A percentile compares a stretch with the other conserved stretches of the same genome.
phyloP scores from a whole-genome alignment of 37 sponge, comb jelly and placozoan species.

The Hexactinellida sp. region DNA sequence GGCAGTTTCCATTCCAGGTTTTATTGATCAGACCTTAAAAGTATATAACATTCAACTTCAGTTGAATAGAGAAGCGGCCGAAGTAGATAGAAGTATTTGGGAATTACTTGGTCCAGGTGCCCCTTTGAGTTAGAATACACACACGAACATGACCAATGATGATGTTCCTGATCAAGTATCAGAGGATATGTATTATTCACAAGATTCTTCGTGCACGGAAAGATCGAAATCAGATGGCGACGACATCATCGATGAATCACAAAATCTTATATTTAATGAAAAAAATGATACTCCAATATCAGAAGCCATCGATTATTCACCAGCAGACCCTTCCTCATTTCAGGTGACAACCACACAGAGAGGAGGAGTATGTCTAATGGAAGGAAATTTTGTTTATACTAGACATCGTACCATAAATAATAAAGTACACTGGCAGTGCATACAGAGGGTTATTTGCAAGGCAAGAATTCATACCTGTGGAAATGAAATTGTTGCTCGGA shows the following conservation, averaged over 20 bases:
- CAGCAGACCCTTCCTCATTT: neutral
- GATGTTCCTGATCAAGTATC: no score
- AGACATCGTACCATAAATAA: neutral
- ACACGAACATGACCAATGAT: no score
- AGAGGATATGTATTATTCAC: no score
- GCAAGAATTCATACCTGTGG: no score
- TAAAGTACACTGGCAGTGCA: neutral
- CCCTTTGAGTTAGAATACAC: neutral
- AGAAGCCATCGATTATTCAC: no score
- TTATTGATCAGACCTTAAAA: neutral
- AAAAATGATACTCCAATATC: no score
- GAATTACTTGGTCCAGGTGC: neutral
- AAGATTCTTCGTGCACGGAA: neutral
- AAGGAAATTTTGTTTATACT: no score
- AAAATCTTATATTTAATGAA: neutral
- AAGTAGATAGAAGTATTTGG: neutral
- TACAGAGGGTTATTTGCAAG: no score
- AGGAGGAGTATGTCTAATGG: no score
- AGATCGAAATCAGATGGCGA: no score
- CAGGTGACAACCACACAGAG: no score
- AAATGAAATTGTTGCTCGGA: neutral
- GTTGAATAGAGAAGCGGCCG: neutral
- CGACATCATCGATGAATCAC: no score
- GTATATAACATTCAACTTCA: neutral
- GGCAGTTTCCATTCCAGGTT: neutral